Conservation (phyloP, 2,113 vertebrate genomes). For the Spilogale gracilis region DNA sequence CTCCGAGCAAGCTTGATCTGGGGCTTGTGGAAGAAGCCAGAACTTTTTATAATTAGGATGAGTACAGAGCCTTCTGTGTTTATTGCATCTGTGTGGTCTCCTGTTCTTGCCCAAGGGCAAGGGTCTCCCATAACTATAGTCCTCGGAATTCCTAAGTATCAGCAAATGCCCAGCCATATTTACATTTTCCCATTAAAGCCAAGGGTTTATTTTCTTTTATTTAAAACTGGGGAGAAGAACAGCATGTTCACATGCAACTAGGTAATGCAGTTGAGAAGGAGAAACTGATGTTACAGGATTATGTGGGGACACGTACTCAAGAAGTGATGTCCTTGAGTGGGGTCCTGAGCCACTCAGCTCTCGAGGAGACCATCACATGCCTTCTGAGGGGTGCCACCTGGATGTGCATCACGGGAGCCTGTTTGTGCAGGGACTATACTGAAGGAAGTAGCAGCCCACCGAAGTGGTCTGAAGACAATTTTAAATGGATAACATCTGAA, state of each 20-base stretch:
- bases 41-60: not conserved
- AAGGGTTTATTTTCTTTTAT: not conserved
- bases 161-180: not conserved
- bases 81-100: not conserved
- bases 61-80: not conserved
- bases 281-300: not conserved
- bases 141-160: not conserved
- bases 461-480: not conserved
- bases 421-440: not conserved
- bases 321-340: too few relatives aligned
- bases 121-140: not conserved
- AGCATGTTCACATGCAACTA: not conserved
- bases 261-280: not conserved
- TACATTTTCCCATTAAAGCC: constrained; percentile 11
- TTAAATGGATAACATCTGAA: constrained; percentile 6
- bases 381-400: not conserved
- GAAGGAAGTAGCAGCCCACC: not conserved
- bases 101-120: not conserved
- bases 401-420: not conserved
- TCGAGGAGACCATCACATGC: rapidly evolving
- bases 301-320: not conserved
- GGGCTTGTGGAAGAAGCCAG: not conserved
- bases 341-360: not conserved
- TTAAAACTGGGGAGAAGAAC: not conserved
- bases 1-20: not conserved